These are phyloP conservation scores for Drosophila lacertosa DNA, from an alignment of 1,140 invertebrate genomes.

Conservation along the genomic window DNA sequence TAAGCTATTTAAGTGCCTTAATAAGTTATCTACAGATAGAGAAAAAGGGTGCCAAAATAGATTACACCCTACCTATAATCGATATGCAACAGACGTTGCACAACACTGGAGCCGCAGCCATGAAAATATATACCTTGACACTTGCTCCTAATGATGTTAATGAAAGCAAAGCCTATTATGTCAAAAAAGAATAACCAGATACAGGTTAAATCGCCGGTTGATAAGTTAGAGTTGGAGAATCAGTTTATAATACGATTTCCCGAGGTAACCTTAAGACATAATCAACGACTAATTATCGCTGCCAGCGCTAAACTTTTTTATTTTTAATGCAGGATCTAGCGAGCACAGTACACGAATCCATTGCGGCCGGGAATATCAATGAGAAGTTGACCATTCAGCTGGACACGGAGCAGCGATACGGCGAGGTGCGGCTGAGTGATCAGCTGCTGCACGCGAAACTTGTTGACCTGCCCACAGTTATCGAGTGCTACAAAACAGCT, in stretches of 20 bases:
- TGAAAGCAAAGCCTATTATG: background rate
- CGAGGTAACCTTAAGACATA: slow-evolving; percentile 84
- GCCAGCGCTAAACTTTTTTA: background rate
- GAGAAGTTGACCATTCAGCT: slow-evolving; percentile 93
- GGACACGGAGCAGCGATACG: slow-evolving; percentile 94
- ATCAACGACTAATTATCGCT: too few relatives aligned
- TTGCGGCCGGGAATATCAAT: slow-evolving; percentile 91
- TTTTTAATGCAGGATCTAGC: slow-evolving; percentile 88
- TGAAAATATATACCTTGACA: background rate
- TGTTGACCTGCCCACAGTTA: slow-evolving; percentile 95
- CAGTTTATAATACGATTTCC: slow-evolving; percentile 94
- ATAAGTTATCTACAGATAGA: background rate
- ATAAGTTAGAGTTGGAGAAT: slow-evolving; percentile 90
- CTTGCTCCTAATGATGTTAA: background rate
- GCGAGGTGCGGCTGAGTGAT: slow-evolving; percentile 93
- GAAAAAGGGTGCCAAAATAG: background rate
- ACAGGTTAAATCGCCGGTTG: slow-evolving; percentile 24
- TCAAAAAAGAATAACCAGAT: slow-evolving; percentile 26
- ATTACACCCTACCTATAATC: background rate
- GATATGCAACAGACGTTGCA: background rate
- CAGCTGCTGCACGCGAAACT: slow-evolving; percentile 94
- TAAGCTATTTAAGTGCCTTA: too few relatives aligned
- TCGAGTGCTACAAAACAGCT: slow-evolving; percentile 97
- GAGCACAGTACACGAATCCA: slow-evolving; percentile 89
- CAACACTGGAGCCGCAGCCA: background rate